Conservation (phyloP, 2,888 invertebrate species). For the Polymixis flavicincta region DNA sequence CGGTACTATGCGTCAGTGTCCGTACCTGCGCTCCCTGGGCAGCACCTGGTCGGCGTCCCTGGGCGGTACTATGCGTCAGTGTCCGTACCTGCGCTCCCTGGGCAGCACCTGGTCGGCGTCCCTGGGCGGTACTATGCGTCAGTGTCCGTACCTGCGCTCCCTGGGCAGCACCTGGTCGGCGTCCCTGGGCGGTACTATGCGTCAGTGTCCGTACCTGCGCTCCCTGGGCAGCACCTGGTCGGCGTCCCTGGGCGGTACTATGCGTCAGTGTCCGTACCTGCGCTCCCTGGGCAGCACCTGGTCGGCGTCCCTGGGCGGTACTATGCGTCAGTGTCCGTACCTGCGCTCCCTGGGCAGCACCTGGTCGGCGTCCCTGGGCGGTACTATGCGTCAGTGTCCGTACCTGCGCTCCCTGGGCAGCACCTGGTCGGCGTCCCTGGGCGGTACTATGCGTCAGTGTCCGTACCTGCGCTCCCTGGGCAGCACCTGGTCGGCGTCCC, state of each 20-base stretch:
- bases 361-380: too few relatives aligned
- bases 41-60: slow-evolving; percentile 76
- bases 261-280: too few relatives aligned
- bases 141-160: background rate
- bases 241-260: slow-evolving; percentile 61
- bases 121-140: too few relatives aligned
- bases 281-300: slow-evolving; percentile 8
- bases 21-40: slow-evolving; percentile 7
- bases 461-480: slow-evolving; percentile 7
- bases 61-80: slow-evolving; percentile 57
- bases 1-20: too few relatives aligned
- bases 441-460: too few relatives aligned
- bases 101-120: too few relatives aligned
- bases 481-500: slow-evolving; percentile 76
- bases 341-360: too few relatives aligned
- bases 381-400: too few relatives aligned
- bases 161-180: slow-evolving; percentile 75
- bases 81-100: slow-evolving; percentile 25
- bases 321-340: slow-evolving; percentile 47
- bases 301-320: slow-evolving; percentile 78
- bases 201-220: slow-evolving; percentile 71
- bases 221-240: slow-evolving; percentile 89
- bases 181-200: slow-evolving; percentile 54
- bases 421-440: too few relatives aligned
- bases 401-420: too few relatives aligned